Evolutionary conservation across 2,888 invertebrate genomes (phyloP).

Genomic region (Lithophane socia): DNA sequence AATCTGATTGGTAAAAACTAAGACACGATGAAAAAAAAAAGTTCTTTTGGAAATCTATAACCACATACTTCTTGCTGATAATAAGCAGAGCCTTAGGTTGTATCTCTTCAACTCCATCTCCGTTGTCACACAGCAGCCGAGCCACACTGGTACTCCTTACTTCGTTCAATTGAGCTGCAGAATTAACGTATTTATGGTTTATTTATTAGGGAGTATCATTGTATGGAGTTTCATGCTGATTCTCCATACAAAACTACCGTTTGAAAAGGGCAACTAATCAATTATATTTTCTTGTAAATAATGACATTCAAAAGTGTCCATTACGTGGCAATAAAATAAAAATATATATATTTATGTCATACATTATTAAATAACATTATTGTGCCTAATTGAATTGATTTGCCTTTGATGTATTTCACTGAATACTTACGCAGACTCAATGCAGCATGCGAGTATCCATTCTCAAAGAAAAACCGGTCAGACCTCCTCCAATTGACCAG

Average conservation of each 20-base stretch:
- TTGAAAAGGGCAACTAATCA: background rate
- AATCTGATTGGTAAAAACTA: background rate
- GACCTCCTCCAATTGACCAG: slow-evolving; percentile 71
- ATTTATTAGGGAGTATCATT: no score
- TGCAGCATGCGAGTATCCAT: slow-evolving; percentile 65
- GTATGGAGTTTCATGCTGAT: background rate
- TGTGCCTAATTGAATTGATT: background rate
- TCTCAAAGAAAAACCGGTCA: slow-evolving; percentile 72
- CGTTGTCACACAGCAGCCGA: slow-evolving; percentile 93
- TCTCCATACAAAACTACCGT: background rate
- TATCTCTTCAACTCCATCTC: slow-evolving; percentile 91
- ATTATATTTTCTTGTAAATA: background rate
- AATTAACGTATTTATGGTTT: background rate
- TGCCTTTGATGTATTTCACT: background rate
- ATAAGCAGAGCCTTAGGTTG: slow-evolving; percentile 65
- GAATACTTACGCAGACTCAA: slow-evolving; percentile 66
- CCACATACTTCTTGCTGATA: slow-evolving; percentile 35
- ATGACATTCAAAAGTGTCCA: background rate
- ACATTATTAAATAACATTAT: no score
- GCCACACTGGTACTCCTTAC: slow-evolving; percentile 93
- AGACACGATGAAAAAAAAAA: no score
- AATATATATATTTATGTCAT: no score
- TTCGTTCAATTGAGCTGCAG: slow-evolving; percentile 80
- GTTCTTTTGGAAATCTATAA: no score
- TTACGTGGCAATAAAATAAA: no score